Base-by-base conservation (phyloP, 2,113 vertebrate species). In the Pedetes capensis region DNA sequence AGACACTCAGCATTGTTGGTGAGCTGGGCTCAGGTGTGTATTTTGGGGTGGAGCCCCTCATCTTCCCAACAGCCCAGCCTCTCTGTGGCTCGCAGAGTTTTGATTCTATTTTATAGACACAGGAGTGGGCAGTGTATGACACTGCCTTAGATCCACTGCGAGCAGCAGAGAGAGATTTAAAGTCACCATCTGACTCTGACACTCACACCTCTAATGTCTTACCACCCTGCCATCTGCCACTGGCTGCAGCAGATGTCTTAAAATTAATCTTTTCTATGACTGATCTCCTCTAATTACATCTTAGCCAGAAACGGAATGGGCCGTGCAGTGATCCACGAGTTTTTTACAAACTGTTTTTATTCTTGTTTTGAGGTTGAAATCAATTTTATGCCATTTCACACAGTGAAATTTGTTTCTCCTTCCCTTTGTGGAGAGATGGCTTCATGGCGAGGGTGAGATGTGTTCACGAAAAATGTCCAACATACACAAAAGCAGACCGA, bases 191-290 rank as follows among this genome's bases (percentile, higher is more conserved):
- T 76, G 47, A 32, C 53, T 51, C 71, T 8, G 49, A 23, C 0
- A 2, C 49, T 42, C 51, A 2, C 5, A 39, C 32, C 64, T 13
- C 20, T 9, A 71, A 69, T 10, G n/a, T 14, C 10, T 49, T 4
- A 1, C 37, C 27, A 23, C 53, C 83, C 91, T 47, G 86, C 92
- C 94, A 96, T 93, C 89, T 98, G 98, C 96, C 97, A 91, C 72
- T 0, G 88, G 91, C 66, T 47, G 89, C 64, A 97, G 97, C 98
- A 98, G 98, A 98, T 98, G 98, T 98, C 97, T 97, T 78, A 81
- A 94, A 96, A 95, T 91, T 96, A 94, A 96, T 97, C 75, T 97
- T 95, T 97, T 94, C 97, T 93, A 93, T 95, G 97, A 97, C 97
- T 44, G 93, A 92, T 94, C 96, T 76, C 86, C 95, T 97, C 96